These are phyloP conservation scores for Gobio gobio DNA, from an alignment of 2,113 vertebrate species.

Conservation along the genomic window DNA sequence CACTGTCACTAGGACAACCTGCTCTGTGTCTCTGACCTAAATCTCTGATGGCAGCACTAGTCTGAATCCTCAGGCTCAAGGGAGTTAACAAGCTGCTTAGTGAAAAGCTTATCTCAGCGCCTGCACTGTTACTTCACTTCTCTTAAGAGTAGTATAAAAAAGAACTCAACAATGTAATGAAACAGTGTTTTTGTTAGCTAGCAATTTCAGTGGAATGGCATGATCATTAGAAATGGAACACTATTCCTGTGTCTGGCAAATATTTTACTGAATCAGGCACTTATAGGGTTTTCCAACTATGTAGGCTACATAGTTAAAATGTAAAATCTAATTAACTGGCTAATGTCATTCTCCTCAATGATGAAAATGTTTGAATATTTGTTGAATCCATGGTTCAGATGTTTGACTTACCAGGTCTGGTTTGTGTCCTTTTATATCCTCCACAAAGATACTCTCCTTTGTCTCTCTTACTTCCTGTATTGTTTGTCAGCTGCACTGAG, in stretches of 20 bases:
- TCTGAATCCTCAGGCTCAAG: conserved; percentile 46
- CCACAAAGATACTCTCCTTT: conserved; percentile 6
- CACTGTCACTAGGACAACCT: conserved; percentile 45
- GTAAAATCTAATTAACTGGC: not conserved
- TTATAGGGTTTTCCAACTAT: not conserved
- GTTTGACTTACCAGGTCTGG: conserved; percentile 26
- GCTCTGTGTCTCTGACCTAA: conserved; percentile 43
- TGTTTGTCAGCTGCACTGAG: conserved; percentile 39
- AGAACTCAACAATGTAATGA: not conserved
- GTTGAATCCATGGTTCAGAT: not conserved
- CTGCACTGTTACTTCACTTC: not conserved
- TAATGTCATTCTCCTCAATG: not conserved
- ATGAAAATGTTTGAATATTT: not conserved
- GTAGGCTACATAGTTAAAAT: not conserved
- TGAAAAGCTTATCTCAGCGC: conserved; percentile 39
- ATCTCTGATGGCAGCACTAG: conserved; percentile 45
- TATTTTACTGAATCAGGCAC: not conserved
- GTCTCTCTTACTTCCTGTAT: not conserved
- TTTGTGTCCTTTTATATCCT: conserved; percentile 32
- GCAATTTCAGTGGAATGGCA: not conserved
- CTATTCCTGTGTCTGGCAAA: not conserved
- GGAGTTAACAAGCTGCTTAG: conserved; percentile 50
- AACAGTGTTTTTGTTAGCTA: not conserved
- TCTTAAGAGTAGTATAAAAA: not conserved
- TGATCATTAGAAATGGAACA: not conserved